Evolutionary conservation across 2,888 invertebrate genomes (phyloP).

Genomic region (Anarsia innoxiella): DNA sequence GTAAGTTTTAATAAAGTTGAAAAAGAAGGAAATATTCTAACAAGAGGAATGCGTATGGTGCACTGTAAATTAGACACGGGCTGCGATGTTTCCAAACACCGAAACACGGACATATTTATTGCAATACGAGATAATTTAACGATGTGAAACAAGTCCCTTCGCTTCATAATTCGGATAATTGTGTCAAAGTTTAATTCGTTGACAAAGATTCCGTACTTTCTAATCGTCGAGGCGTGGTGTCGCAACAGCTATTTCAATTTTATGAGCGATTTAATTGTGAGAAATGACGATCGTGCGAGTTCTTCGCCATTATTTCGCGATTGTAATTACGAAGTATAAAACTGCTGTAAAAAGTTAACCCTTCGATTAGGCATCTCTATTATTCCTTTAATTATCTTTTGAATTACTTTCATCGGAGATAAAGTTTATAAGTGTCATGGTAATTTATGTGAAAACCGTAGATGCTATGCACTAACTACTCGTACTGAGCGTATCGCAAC

Average conservation of each 20-base stretch:
- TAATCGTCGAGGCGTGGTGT: slow-evolving; percentile 60
- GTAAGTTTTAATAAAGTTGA: too few species aligned
- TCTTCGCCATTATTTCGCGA: background rate
- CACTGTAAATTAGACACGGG: slow-evolving; percentile 64
- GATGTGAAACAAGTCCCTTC: slow-evolving; percentile 59
- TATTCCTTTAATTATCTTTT: too few species aligned
- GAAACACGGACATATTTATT: slow-evolving; percentile 61
- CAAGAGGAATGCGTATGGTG: too few species aligned
- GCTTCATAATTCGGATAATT: slow-evolving; percentile 68
- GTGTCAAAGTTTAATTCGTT: slow-evolving; percentile 72
- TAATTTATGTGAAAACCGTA: too few species aligned
- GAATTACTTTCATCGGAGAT: too few species aligned
- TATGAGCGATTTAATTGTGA: slow-evolving; percentile 61
- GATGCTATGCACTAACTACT: too few species aligned
- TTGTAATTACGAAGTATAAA: background rate
- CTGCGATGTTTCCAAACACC: slow-evolving; percentile 66
- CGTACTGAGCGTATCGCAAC: too few species aligned
- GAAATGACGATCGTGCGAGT: slow-evolving; percentile 27
- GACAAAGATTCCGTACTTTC: slow-evolving; percentile 61
- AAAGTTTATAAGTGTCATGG: too few species aligned
- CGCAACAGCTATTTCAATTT: slow-evolving; percentile 54
- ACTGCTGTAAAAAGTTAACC: too few species aligned
- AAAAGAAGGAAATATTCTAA: too few species aligned
- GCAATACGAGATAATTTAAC: slow-evolving; percentile 68
- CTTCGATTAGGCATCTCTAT: too few species aligned